Percentiles rank a stretch among this genome's conserved stretches.
Evolutionary conservation across 2,113 vertebrate genomes (phyloP).

Genomic region (Eublepharis macularius): DNA sequence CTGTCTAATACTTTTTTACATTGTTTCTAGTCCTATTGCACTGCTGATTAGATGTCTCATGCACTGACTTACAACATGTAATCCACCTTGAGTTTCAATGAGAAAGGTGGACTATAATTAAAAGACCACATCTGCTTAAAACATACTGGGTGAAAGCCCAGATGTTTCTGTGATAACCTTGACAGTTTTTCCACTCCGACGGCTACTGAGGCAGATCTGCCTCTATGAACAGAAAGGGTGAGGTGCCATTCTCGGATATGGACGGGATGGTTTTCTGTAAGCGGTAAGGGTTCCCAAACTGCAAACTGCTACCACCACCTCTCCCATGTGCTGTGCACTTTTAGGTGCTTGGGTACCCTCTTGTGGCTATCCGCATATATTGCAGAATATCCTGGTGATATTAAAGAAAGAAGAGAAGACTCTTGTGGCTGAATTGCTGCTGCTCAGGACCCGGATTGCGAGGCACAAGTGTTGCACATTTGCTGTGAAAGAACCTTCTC

Average conservation of each 20-base stretch:
- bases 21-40: too few relatives aligned
- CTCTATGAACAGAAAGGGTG: neutral
- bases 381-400: neutral
- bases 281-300: neutral
- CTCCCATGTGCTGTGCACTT: neutral
- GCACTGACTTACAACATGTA: too few relatives aligned
- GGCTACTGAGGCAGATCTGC: too few relatives aligned
- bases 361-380: neutral
- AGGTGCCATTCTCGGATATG: neutral
- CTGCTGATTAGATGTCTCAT: too few relatives aligned
- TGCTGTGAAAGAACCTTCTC: too few relatives aligned
- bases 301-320: neutral
- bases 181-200: neutral
- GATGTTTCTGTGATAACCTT: neutral
- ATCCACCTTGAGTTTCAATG: too few relatives aligned
- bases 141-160: neutral
- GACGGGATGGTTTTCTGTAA: neutral
- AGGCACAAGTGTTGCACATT: too few relatives aligned
- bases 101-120: too few relatives aligned
- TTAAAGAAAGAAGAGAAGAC: too few relatives aligned
- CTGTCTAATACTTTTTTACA: too few relatives aligned
- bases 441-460: too few relatives aligned
- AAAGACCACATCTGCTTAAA: neutral
- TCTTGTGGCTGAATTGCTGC: neutral
- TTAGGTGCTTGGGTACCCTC: slow-evolving; percentile 60